Percentiles rank a stretch among this genome's conserved stretches.
phyloP scores from a whole-genome alignment of 2,113 vertebrate species.

The Ammodytes dubius region DNA sequence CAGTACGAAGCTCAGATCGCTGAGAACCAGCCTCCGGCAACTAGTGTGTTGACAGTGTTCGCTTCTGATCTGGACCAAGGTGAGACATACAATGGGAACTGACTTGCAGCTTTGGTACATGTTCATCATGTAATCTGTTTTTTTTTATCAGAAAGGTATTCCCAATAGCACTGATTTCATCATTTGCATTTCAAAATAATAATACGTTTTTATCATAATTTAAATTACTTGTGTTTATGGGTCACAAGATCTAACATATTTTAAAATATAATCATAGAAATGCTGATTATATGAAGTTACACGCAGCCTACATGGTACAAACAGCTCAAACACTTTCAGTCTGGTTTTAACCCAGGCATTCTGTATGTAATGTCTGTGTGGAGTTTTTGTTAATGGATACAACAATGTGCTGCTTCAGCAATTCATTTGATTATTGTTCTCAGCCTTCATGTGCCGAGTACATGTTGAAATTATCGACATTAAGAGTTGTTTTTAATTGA shows the following conservation, averaged over 20 bases:
- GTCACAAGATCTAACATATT: not conserved
- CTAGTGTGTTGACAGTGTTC: constrained; percentile 87
- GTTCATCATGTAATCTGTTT: too few relatives aligned
- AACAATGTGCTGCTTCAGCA: constrained; percentile 23
- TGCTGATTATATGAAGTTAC: constrained; percentile 9
- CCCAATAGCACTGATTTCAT: not conserved
- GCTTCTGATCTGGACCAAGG: constrained; percentile 93
- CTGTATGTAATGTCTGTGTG: not conserved
- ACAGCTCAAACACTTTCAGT: not conserved
- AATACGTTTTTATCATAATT: not conserved
- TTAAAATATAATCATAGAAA: constrained; percentile 11
- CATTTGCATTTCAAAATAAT: not conserved
- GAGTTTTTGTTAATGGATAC: not conserved
- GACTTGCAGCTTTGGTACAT: not conserved
- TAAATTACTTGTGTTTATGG: not conserved
- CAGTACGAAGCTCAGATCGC: constrained; percentile 88
- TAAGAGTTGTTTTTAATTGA: constrained; percentile 80
- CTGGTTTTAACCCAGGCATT: not conserved
- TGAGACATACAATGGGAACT: constrained; percentile 63
- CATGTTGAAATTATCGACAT: constrained; percentile 46
- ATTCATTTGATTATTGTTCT: not conserved
- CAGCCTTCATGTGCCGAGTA: constrained; percentile 24
- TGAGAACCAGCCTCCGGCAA: constrained; percentile 90
- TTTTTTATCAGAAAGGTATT: not conserved
- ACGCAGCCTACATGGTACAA: not conserved